These are phyloP conservation scores for Chloebia gouldiae DNA, from an alignment of 2,113 vertebrate species.

Conservation along the genomic window DNA sequence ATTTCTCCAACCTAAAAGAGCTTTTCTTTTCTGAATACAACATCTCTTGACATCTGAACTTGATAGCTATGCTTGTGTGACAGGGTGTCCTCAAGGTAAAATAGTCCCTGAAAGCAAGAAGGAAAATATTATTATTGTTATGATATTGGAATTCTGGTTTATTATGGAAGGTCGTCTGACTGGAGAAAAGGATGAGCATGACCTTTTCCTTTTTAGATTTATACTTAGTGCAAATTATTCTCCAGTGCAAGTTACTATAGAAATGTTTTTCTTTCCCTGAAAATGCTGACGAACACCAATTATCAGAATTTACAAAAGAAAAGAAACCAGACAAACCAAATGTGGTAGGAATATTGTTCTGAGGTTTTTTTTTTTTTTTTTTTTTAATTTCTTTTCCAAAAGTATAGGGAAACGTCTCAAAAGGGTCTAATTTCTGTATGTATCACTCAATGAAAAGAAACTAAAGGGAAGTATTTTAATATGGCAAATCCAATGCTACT, in stretches of 20 bases:
- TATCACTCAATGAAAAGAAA: background rate
- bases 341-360: background rate
- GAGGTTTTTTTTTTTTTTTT: too few relatives aligned
- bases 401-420: background rate
- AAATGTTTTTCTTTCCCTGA: background rate
- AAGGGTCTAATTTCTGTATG: background rate
- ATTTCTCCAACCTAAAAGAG: background rate
- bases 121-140: background rate
- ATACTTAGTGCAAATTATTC: background rate
- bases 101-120: background rate
- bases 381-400: background rate
- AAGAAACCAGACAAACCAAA: background rate
- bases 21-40: background rate
- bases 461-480: background rate
- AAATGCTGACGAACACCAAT: background rate
- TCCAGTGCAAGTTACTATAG: background rate
- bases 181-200: background rate
- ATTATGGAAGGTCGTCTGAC: background rate
- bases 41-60: background rate
- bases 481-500: background rate
- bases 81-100: background rate
- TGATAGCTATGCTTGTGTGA: background rate
- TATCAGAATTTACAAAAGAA: background rate
- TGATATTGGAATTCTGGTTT: background rate
- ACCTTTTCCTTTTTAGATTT: background rate